Evolutionary conservation across 2,888 invertebrate genomes (phyloP), one percentile per base, ranked within the genome.

Genomic region (Baronia brevicornis): DNA sequence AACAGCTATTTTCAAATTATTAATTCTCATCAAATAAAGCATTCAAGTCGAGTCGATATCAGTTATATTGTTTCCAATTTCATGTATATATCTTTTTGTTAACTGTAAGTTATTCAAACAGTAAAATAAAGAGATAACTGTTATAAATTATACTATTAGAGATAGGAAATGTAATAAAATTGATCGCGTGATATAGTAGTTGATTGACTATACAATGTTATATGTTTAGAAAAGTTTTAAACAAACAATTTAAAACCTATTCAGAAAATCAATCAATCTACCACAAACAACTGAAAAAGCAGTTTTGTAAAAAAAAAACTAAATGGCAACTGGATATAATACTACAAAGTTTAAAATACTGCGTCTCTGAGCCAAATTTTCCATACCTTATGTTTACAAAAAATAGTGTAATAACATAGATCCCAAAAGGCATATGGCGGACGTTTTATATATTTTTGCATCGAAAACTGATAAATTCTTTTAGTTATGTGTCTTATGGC

Each of bases 361-460:
- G 28, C 25, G 27, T 25, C 25, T 33, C 35, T 10, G n/a, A 30
- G 30, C 7, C 33, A 24, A 39, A 27, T 18, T 31, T 29, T 19
- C 36, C 28, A 25, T 30, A 22, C 28, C 38, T 33, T 24, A n/a
- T 22, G 24, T 38, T 20, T 32, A 42, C 39, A 43, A 44, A 47
- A 63, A 48, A 68, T 63, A 37, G 45, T 50, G 43, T 60, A 39
- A 32, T 65, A 63, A 61, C 65, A 71, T 65, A 78, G 70, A 73
- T 79, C 71, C 73, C 79, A 80, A 79, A 84, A 84, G 77, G 85
- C 84, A 82, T 84, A 85, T 85, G 84, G 84, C 84, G 84, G 84
- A 84, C 79, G 78, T 82, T 84, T 84, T 84, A 84, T 85, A 82
- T 82, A 80, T 84, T 84, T 84, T 84, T 84, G 82, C 84, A 84